A percentile compares a stretch with the other conserved stretches of the same genome.
Conservation (phyloP, 2,888 invertebrate genomes). For the Ornithoptera alexandrae region DNA sequence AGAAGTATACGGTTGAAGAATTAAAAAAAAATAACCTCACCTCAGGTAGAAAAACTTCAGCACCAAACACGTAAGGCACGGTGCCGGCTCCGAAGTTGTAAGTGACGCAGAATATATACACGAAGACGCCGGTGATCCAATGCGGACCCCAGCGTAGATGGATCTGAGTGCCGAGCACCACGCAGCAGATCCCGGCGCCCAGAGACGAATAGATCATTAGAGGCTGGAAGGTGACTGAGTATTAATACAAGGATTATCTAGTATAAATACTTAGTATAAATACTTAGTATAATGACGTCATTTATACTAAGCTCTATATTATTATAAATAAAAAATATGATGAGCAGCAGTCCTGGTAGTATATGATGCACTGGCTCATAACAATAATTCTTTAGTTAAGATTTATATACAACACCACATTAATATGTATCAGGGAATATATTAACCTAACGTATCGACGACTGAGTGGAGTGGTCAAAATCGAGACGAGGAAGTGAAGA, state of each 20-base stretch:
- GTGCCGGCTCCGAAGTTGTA: constrained; percentile 55
- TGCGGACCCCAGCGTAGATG: constrained; percentile 55
- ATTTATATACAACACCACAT: too few relatives aligned
- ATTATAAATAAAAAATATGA: too few relatives aligned
- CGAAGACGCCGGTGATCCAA: constrained; percentile 47
- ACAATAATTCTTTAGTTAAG: too few relatives aligned
- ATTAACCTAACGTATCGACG: too few relatives aligned
- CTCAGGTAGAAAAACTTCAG: constrained; percentile 61
- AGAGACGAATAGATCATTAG: constrained; percentile 21
- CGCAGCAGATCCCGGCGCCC: constrained; percentile 43
- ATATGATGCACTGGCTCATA: too few relatives aligned
- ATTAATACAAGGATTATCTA: too few relatives aligned
- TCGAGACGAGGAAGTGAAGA: too few relatives aligned
- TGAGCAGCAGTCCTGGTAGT: too few relatives aligned
- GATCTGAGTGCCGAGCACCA: constrained; percentile 52
- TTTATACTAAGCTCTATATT: not conserved
- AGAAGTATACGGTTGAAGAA: too few relatives aligned
- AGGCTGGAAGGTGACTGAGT: constrained; percentile 29
- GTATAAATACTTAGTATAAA: too few relatives aligned
- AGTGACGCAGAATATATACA: constrained; percentile 46
- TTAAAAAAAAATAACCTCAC: constrained; percentile 35
- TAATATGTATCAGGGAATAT: too few relatives aligned
- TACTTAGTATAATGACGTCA: not conserved
- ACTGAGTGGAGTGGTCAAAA: too few relatives aligned
- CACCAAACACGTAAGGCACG: constrained; percentile 51